Base-by-base conservation (phyloP, 2,113 vertebrate genomes). In the Tragelaphus buxtoni region DNA sequence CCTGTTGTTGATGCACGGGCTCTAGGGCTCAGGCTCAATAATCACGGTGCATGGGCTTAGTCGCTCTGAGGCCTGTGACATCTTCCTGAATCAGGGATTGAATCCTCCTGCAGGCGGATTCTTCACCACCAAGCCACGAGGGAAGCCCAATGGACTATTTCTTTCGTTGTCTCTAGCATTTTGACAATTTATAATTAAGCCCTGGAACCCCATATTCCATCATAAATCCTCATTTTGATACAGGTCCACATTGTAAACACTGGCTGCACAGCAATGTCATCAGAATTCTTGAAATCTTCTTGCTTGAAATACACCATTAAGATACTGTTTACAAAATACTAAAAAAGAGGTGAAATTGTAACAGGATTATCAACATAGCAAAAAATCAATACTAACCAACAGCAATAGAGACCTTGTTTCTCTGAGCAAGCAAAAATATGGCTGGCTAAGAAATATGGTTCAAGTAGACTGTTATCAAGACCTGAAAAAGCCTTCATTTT, bases 391-490 rank as follows among this genome's bases (percentile, higher is more conserved):
- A 83, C 60, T 16, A 96, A 92, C 89, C 51, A 87, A 84, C 20
- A 80, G 80, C 45, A 97, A 83, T 28, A 97, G 95, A 93, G n/a
- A 56, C 30, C 42, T 49, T 3, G 13, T 88, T 87, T 94, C 89
- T 81, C 82, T 90, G 69, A 24, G 32, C 32, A 39, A 77, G 26
- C 2, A 86, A 63, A 90, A 79, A 39, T 30, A 55, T 24, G 55
- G 47, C 51, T 74, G 69, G 35, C 53, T 89, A 81, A 90, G 49
- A 82, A 42, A 91, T 22, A 26, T 39, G 55, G 8, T 76, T 97
- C 51, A 47, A 60, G 74, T 7, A 42, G 24, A 77, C 45, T 93
- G 51, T 96, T 98, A 98, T 97, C 97, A 96, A 96, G 47, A 42
- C 32, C 72, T 22, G 7, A 77, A 86, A 35, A 55, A n/a, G 28